phyloP scores from a whole-genome alignment of 1,140 invertebrate genomes.

The Cheumatopsyche charites region DNA sequence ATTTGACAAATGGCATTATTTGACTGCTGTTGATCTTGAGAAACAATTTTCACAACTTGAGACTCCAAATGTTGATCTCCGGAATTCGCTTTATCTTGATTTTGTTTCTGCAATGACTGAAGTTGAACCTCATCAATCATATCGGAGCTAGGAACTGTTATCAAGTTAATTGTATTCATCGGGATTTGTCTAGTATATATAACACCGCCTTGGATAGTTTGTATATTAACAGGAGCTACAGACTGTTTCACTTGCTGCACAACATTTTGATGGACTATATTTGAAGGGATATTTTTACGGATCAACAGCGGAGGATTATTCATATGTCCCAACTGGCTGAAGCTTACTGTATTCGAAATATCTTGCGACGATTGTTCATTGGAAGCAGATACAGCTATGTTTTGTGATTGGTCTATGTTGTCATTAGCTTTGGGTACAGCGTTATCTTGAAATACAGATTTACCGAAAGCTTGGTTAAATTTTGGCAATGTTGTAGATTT shows the following conservation, averaged over 20 bases:
- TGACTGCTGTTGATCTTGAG: conserved; percentile 50
- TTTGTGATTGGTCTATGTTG: conserved; percentile 50
- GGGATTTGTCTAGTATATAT: conserved; percentile 67
- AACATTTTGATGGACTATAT: conserved; percentile 54
- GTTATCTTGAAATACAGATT: conserved; percentile 64
- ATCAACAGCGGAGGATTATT: conserved; percentile 57
- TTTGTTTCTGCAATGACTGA: conserved; percentile 42
- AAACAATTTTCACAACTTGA: conserved; percentile 59
- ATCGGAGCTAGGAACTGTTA: conserved; percentile 61
- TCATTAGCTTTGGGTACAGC: conserved; percentile 41
- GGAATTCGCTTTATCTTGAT: conserved; percentile 38
- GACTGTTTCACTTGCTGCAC: conserved; percentile 59
- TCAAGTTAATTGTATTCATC: conserved; percentile 65
- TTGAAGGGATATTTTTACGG: conserved; percentile 53
- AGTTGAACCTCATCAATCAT: conserved; percentile 54
- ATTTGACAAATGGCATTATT: conserved; percentile 30
- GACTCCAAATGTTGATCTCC: conserved; percentile 51
- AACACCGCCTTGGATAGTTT: conserved; percentile 66
- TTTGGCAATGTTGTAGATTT: conserved; percentile 67
- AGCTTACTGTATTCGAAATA: conserved; percentile 48
- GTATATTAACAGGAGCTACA: conserved; percentile 60
- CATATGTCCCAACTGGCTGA: conserved; percentile 57
- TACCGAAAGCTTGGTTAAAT: conserved; percentile 81
- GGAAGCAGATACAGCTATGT: conserved; percentile 31
- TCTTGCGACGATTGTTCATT: conserved; percentile 35